Conservation (phyloP, 2,888 invertebrate genomes). For the Lasiommata megera region DNA sequence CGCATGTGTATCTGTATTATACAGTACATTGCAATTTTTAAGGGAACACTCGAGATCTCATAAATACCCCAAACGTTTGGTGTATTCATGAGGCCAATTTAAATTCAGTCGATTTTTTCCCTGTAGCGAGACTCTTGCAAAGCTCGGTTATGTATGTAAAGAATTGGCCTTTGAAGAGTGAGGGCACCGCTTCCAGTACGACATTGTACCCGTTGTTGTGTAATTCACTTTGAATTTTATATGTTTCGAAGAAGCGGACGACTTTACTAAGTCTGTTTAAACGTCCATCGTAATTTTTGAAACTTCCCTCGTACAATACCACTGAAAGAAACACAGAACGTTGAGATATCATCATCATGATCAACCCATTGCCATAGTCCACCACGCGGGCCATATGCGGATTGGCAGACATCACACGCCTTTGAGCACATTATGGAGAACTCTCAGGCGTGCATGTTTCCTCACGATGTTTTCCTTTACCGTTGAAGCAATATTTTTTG, state of each 20-base stretch:
- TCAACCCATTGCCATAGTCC: too few relatives aligned
- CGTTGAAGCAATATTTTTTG: too few relatives aligned
- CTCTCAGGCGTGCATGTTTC: too few relatives aligned
- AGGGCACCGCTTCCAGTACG: slow-evolving; percentile 6
- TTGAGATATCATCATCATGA: too few relatives aligned
- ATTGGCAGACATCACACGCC: too few relatives aligned
- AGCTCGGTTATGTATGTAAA: slow-evolving; percentile 5
- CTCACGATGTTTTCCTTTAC: too few relatives aligned
- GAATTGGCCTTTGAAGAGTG: slow-evolving; percentile 7
- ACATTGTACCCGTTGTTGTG: slow-evolving; percentile 1
- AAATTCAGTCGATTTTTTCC: slow-evolving; percentile 12
- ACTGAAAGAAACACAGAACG: too few relatives aligned
- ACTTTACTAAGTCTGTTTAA: too few relatives aligned
- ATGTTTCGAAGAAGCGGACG: background rate
- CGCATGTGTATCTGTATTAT: background rate
- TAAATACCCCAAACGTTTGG: slow-evolving; percentile 10
- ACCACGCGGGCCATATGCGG: too few relatives aligned
- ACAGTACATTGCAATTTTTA: slow-evolving; percentile 5
- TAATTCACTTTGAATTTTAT: background rate
- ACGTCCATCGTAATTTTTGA: too few relatives aligned
- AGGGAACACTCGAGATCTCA: slow-evolving; percentile 6
- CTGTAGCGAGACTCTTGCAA: background rate
- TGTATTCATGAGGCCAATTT: slow-evolving; percentile 13
- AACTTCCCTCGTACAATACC: too few relatives aligned
- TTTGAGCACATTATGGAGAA: too few relatives aligned